Conservation (phyloP, 2,113 vertebrate species). For the Alethe diademata region DNA sequence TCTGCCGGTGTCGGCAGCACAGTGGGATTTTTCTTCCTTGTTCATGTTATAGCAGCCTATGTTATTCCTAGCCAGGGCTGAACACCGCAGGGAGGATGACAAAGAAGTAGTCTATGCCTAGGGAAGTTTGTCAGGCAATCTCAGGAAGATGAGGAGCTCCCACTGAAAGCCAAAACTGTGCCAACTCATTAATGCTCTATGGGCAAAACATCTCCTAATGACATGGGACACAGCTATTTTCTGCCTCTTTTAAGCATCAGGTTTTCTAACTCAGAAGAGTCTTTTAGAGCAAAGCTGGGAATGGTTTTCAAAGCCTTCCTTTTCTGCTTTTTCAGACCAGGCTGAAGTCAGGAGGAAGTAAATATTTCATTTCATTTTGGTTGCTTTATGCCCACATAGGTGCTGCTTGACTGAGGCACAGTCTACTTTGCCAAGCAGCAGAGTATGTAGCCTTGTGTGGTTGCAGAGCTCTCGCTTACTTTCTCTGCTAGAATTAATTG, state of each 20-base stretch:
- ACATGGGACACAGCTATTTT: background rate
- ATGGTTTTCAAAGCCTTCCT: background rate
- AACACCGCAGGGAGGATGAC: background rate
- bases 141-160: background rate
- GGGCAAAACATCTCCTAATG: background rate
- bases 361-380: background rate
- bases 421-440: background rate
- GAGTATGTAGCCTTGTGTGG: background rate
- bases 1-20: background rate
- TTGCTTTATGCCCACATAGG: background rate
- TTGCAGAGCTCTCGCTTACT: background rate
- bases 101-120: background rate
- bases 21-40: background rate
- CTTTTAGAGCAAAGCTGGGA: background rate
- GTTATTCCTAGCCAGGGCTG: background rate
- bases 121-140: background rate
- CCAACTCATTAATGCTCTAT: background rate
- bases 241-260: background rate
- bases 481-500: background rate
- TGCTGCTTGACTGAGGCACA: background rate
- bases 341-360: background rate
- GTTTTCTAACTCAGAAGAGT: background rate
- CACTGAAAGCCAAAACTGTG: background rate
- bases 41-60: background rate
- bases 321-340: background rate